Conservation (phyloP, 2,797 vertebrate genomes). For the Anguilla megastoma region DNA sequence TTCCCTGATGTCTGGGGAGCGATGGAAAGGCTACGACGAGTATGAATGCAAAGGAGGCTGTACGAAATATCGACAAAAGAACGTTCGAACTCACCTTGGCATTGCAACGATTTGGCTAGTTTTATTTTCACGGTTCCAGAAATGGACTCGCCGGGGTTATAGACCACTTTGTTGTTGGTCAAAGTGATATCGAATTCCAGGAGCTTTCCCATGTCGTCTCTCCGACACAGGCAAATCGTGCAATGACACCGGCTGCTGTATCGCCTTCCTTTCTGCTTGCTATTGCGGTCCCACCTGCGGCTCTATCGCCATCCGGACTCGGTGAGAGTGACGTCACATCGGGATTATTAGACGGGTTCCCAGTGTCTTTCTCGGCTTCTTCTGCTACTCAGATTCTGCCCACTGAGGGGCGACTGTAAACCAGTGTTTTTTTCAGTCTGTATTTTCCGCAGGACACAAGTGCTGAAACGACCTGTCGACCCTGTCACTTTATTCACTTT, state of each 20-base stretch:
- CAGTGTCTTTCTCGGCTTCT: not conserved
- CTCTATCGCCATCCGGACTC: not conserved
- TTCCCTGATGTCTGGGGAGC: not conserved
- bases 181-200: constrained; percentile 65
- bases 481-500: no score
- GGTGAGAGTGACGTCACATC: not conserved
- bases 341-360: constrained; percentile 9
- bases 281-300: not conserved
- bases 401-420: constrained; percentile 21
- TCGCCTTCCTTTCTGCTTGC: not conserved
- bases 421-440: not conserved
- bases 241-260: not conserved
- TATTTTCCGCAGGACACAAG: not conserved
- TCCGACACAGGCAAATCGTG: constrained; percentile 16
- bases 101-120: constrained; percentile 57
- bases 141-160: constrained; percentile 71
- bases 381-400: not conserved
- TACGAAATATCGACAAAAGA: not conserved
- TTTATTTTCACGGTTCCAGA: constrained; percentile 61
- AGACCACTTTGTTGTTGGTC: constrained; percentile 65
- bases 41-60: not conserved
- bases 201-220: constrained; percentile 69
- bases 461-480: no score
- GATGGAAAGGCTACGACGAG: constrained; percentile 28
- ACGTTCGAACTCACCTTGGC: constrained; percentile 68